These are phyloP conservation scores for Lordiphosa mommai DNA, from an alignment of 1,140 invertebrate genomes.

Conservation along the genomic window DNA sequence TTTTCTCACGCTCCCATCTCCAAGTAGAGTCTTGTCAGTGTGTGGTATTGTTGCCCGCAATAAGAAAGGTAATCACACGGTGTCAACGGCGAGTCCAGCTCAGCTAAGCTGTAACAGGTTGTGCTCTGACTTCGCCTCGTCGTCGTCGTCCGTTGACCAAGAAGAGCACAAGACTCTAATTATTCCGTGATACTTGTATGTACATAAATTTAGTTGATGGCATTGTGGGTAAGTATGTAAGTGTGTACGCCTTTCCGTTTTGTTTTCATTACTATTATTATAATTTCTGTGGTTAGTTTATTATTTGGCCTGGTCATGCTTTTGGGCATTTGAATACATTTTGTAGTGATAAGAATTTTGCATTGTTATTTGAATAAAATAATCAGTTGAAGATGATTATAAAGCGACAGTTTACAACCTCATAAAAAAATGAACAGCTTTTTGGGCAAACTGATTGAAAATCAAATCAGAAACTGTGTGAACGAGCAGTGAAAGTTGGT, in stretches of 20 bases:
- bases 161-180: slow-evolving; percentile 1
- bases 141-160: slow-evolving; percentile 28
- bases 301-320: slow-evolving; percentile 27
- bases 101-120: slow-evolving; percentile 47
- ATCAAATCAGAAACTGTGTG: slow-evolving; percentile 39
- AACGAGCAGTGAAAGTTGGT: slow-evolving; percentile 63
- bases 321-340: neutral
- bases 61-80: slow-evolving; percentile 67
- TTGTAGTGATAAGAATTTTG: slow-evolving; percentile 1
- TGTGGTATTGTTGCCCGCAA: slow-evolving; percentile 16
- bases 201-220: slow-evolving; percentile 3
- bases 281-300: slow-evolving; percentile 19
- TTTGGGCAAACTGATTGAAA: slow-evolving; percentile 24
- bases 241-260: slow-evolving; percentile 35
- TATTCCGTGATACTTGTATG: neutral
- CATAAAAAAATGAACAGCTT: slow-evolving; percentile 18
- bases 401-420: too few relatives aligned
- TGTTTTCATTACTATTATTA: slow-evolving; percentile 61
- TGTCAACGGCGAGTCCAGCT: slow-evolving; percentile 51
- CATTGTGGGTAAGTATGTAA: slow-evolving; percentile 7
- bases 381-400: too few relatives aligned
- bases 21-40: slow-evolving; percentile 6
- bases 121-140: slow-evolving; percentile 6
- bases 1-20: slow-evolving; percentile 42
- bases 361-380: neutral